Evolutionary conservation across 2,888 invertebrate species (phyloP).

Genomic region (Leptinotarsa juncta): DNA sequence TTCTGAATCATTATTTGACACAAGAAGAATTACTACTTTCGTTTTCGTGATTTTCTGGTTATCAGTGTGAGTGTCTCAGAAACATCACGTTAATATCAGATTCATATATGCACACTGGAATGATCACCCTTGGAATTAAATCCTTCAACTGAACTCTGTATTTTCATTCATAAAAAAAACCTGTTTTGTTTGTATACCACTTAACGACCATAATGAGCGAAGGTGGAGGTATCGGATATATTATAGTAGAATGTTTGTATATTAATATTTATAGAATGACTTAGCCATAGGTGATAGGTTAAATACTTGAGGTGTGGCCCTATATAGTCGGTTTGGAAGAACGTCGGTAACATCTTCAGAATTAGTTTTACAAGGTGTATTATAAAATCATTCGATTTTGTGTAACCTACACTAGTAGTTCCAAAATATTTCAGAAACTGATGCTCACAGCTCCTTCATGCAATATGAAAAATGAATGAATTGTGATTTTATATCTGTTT

Average conservation of each 20-base stretch:
- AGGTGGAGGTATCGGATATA: conserved; percentile 33
- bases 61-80: background rate
- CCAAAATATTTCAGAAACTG: too few species aligned
- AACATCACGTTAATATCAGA: background rate
- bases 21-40: too few species aligned
- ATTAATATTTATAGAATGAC: conserved; percentile 65
- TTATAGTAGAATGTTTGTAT: conserved; percentile 47
- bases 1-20: too few species aligned
- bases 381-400: background rate
- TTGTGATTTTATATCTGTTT: too few species aligned
- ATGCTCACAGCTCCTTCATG: too few species aligned
- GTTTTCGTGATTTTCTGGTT: background rate
- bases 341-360: conserved; percentile 17
- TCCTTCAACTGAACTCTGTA: conserved; percentile 5
- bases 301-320: conserved; percentile 63
- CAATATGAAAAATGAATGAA: too few species aligned
- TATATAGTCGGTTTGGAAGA: conserved; percentile 20
- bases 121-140: background rate
- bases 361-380: conserved; percentile 1
- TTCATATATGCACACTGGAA: background rate
- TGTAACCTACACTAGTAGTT: background rate
- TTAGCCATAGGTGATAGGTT: conserved; percentile 64
- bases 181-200: conserved; percentile 9
- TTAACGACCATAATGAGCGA: conserved; percentile 22
- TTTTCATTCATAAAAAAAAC: conserved; percentile 18